Percentiles rank a stretch among this genome's conserved stretches.
Conservation (phyloP, 2,113 vertebrate genomes). For the Ammodytes marinus region DNA sequence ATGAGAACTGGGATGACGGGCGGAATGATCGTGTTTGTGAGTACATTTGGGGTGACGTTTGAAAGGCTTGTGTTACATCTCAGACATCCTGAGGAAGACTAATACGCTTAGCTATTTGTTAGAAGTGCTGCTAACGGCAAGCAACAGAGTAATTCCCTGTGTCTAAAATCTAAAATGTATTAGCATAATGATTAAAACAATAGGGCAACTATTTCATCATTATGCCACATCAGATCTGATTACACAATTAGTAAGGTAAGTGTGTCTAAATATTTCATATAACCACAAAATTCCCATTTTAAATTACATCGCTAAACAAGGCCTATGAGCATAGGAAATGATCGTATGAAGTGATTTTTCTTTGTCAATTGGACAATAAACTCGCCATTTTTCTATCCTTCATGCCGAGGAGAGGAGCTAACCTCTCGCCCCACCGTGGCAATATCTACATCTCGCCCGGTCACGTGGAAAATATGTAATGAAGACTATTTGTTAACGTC, state of each 20-base stretch:
- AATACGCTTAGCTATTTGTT: not conserved
- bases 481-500: constrained; percentile 87
- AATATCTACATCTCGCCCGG: constrained; percentile 77
- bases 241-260: not conserved
- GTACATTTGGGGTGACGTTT: constrained; percentile 29
- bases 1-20: constrained; percentile 56
- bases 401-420: constrained; percentile 54
- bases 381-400: constrained; percentile 52
- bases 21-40: constrained; percentile 19
- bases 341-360: constrained; percentile 62
- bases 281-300: constrained; percentile 5
- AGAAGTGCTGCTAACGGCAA: not conserved
- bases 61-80: constrained; percentile 32
- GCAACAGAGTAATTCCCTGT: not conserved
- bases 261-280: constrained; percentile 1
- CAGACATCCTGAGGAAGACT: constrained; percentile 15
- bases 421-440: constrained; percentile 44
- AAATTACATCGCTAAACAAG: constrained; percentile 11
- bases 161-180: constrained; percentile 9
- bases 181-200: not conserved
- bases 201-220: constrained; percentile 20
- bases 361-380: constrained; percentile 67
- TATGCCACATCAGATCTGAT: constrained; percentile 11
- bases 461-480: constrained; percentile 86
- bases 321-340: constrained; percentile 43